Percentiles rank a stretch among this genome's conserved stretches.
Conservation (phyloP, 2,113 vertebrate genomes). For the Halcyon senegalensis region DNA sequence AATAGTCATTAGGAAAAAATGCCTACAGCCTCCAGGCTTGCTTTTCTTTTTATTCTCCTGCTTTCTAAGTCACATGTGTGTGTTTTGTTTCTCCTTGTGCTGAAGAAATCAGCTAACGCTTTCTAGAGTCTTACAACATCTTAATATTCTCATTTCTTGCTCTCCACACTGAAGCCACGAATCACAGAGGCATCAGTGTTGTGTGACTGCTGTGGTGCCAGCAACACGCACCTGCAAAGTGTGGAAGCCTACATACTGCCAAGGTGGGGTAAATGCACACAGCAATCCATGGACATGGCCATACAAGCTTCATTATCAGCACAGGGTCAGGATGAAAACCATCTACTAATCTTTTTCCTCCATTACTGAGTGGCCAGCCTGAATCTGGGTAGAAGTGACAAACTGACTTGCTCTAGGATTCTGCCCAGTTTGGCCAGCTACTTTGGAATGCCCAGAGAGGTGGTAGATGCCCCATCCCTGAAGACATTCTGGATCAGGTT, state of each 20-base stretch:
- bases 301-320: not conserved
- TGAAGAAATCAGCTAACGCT: not conserved
- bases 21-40: not conserved
- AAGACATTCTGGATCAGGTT: too few relatives aligned
- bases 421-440: not conserved
- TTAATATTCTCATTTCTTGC: not conserved
- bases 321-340: not conserved
- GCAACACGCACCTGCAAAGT: not conserved
- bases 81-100: not conserved
- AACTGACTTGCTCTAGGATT: not conserved
- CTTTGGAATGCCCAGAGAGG: not conserved
- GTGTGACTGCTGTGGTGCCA: not conserved
- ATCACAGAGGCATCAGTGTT: not conserved
- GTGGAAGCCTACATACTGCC: not conserved
- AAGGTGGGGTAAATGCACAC: not conserved
- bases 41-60: not conserved
- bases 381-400: not conserved
- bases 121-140: not conserved
- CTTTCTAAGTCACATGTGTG: not conserved
- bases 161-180: not conserved
- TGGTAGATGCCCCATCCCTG: too few relatives aligned
- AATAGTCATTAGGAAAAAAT: not conserved
- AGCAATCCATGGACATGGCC: rapidly evolving
- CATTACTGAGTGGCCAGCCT: not conserved
- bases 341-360: not conserved